phyloP scores from a whole-genome alignment of 2,888 invertebrate species.

The Harpalus rufipes region DNA sequence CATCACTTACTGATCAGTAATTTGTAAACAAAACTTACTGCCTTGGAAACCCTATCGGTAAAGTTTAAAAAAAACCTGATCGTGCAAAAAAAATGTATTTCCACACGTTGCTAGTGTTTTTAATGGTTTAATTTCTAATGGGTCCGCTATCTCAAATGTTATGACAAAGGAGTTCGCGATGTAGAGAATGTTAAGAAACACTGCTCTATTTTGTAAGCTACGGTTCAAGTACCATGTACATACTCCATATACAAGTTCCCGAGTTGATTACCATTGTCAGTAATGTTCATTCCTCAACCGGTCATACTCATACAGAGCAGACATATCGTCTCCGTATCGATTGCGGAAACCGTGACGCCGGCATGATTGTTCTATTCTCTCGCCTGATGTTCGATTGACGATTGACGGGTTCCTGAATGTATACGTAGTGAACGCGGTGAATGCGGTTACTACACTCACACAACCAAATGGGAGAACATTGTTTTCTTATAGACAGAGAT shows the following conservation, averaged over 20 bases:
- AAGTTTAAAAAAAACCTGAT: no score
- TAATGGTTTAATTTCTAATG: no score
- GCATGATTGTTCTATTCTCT: constrained; percentile 54
- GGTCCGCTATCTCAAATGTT: no score
- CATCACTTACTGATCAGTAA: no score
- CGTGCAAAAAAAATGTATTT: no score
- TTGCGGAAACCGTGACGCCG: constrained; percentile 40
- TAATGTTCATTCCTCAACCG: not conserved
- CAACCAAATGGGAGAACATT: not conserved
- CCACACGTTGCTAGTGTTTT: no score
- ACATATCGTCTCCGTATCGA: constrained; percentile 44
- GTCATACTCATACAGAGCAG: constrained; percentile 1
- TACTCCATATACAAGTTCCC: not conserved
- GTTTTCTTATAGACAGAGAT: not conserved
- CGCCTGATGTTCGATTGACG: constrained; percentile 44
- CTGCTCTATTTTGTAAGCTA: no score
- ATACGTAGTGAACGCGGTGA: not conserved
- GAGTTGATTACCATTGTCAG: constrained; percentile 42
- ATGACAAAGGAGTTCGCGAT: no score
- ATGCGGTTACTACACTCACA: constrained; percentile 1
- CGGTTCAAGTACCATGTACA: not conserved
- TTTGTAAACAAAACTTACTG: no score
- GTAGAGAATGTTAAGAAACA: no score
- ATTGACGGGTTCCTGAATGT: constrained; percentile 44
- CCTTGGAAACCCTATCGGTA: no score